A percentile compares a stretch with the other conserved stretches of the same genome.
Conservation (phyloP, 2,888 invertebrate species). For the Spatulosminthurus flaviceps region DNA sequence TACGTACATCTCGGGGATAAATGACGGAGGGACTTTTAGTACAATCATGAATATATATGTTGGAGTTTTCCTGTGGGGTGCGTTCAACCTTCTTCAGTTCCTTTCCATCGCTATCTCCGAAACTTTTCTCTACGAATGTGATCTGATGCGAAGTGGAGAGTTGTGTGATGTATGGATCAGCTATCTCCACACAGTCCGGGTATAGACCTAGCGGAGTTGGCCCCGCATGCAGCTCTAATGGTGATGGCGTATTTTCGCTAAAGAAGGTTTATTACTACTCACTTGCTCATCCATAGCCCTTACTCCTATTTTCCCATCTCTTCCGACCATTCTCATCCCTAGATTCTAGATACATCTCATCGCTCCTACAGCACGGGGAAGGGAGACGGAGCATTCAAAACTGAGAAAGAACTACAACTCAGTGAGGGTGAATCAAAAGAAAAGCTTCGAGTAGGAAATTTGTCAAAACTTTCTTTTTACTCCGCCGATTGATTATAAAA, state of each 20-base stretch:
- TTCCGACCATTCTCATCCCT: background rate
- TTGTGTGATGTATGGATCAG: slow-evolving; percentile 35
- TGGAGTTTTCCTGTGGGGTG: slow-evolving; percentile 34
- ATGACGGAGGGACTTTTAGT: slow-evolving; percentile 21
- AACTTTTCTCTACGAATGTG: slow-evolving; percentile 24
- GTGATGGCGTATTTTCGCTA: slow-evolving; percentile 23
- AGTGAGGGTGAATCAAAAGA: slow-evolving; percentile 38
- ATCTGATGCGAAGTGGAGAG: slow-evolving; percentile 4
- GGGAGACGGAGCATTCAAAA: slow-evolving; percentile 18
- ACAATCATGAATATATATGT: slow-evolving; percentile 16
- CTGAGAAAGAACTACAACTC: background rate
- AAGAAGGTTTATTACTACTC: slow-evolving; percentile 13
- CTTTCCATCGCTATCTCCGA: slow-evolving; percentile 22
- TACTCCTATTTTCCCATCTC: slow-evolving; percentile 2
- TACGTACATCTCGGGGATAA: background rate
- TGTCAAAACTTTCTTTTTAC: slow-evolving; percentile 60
- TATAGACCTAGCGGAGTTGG: background rate
- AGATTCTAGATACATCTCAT: background rate
- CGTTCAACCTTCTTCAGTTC: slow-evolving; percentile 29
- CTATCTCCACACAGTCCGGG: background rate
- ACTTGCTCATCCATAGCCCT: slow-evolving; percentile 11
- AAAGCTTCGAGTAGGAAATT: slow-evolving; percentile 53
- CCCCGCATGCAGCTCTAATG: slow-evolving; percentile 15
- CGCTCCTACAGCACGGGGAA: slow-evolving; percentile 3
- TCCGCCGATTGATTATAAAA: slow-evolving; percentile 60